Evolutionary conservation across 2,888 invertebrate genomes (phyloP), one percentile per base, ranked within the genome.

Genomic region (Leptopilina drosophilae): DNA sequence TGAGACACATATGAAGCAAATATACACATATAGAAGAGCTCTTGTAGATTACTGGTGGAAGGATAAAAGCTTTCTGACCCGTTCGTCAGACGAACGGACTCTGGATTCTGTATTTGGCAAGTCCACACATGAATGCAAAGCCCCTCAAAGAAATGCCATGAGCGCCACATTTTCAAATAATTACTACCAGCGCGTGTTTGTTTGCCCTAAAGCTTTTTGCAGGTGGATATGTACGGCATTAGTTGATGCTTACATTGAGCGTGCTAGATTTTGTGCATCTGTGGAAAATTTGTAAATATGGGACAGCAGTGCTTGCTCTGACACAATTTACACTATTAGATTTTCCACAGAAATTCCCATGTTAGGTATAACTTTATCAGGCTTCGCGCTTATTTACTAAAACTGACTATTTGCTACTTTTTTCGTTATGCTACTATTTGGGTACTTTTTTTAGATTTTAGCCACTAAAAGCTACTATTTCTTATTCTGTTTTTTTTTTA

Each of bases 81-180:
- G 83, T 85, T 86, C 89, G 88, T 88, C 88, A 86, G 89, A 89
- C 87, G 87, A 87, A 87, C 88, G 88, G 87, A 89, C 88, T 83
- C 78, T 78, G 87, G 83, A 86, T 87, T 83, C 87, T 89, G 89
- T 89, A 87, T 88, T 88, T 88, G 88, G 87, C 88, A 87, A 88
- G 87, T 84, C 86, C 85, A 85, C 83, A 84, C 84, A 82, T 82
- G 84, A 82, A 82, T 80, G 82, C 81, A 84, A 85, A 85, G 84
- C 85, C 85, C 87, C 87, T 89, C 88, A 89, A 89, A 89, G 89
- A 89, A 89, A 88, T 87, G 85, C 88, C 84, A 83, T 85, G 83
- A 87, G 85, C 85, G 84, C 86, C 84, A 82, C 82, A 81, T 85
- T 83, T 86, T 87, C 87, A 82, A 88, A 87, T 88, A 86, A 88